Evolutionary conservation across 2,888 invertebrate genomes (phyloP).

Genomic region (Molanna angustata): DNA sequence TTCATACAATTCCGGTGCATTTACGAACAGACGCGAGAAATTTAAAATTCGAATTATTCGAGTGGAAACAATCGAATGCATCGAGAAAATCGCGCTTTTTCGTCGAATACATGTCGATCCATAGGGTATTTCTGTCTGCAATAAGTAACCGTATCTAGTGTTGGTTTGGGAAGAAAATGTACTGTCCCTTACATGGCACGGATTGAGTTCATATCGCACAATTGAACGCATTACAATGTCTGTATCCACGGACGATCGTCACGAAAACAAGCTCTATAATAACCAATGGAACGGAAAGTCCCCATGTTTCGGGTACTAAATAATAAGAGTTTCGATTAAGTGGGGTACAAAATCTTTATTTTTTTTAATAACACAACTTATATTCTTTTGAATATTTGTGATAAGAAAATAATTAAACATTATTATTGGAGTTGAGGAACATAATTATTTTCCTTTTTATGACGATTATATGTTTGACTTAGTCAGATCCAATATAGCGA

Average conservation of each 20-base stretch:
- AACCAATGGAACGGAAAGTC: neutral
- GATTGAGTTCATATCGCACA: neutral
- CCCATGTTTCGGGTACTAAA: neutral
- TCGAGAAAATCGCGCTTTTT: neutral
- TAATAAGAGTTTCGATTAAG: too few relatives aligned
- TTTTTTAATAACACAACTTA: too few relatives aligned
- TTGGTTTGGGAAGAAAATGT: neutral
- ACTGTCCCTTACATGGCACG: neutral
- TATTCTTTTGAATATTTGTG: too few relatives aligned
- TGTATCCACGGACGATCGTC: neutral
- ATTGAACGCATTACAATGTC: neutral
- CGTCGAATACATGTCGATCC: neutral
- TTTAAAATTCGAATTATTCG: neutral
- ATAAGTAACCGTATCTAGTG: neutral
- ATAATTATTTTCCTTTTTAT: too few relatives aligned
- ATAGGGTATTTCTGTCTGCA: neutral
- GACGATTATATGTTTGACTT: too few relatives aligned
- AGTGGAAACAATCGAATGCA: neutral
- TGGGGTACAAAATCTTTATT: too few relatives aligned
- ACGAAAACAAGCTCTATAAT: neutral
- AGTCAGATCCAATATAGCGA: too few relatives aligned
- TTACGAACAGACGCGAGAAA: neutral
- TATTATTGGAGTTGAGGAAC: too few relatives aligned
- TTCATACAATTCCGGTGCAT: too few relatives aligned
- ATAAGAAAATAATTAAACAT: too few relatives aligned